phyloP scores from a whole-genome alignment of 2,888 invertebrate genomes.

The Junonia oenone region DNA sequence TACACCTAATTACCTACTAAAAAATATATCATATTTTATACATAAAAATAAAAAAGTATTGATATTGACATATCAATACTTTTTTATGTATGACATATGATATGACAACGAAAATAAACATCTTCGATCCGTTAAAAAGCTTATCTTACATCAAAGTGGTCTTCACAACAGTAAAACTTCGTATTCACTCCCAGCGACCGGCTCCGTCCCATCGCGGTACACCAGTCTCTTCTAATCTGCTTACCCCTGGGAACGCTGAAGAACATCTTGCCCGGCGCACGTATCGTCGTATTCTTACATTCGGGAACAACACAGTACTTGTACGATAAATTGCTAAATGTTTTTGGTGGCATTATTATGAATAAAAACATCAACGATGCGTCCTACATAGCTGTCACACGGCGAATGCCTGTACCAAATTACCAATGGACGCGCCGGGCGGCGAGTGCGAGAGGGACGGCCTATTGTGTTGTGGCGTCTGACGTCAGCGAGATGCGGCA shows the following conservation, averaged over 20 bases:
- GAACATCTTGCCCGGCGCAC: constrained; percentile 2
- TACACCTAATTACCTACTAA: too few relatives aligned
- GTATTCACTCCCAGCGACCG: not conserved
- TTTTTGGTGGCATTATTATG: too few relatives aligned
- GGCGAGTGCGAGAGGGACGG: not conserved
- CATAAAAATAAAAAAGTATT: too few relatives aligned
- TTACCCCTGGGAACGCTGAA: not conserved
- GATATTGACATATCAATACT: too few relatives aligned
- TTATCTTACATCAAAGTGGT: constrained; percentile 14
- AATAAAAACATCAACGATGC: not conserved
- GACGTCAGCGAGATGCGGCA: not conserved
- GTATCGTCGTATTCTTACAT: constrained; percentile 8
- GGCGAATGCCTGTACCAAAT: not conserved
- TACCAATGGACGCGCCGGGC: too few relatives aligned
- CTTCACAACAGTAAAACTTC: constrained; percentile 2
- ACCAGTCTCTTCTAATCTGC: not conserved
- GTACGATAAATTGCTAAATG: too few relatives aligned
- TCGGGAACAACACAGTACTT: not conserved
- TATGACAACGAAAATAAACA: too few relatives aligned
- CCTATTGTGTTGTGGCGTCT: not conserved
- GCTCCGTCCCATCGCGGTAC: not conserved
- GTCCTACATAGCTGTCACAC: not conserved
- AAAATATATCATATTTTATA: too few relatives aligned
- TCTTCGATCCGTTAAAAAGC: too few relatives aligned
- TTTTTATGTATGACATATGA: too few relatives aligned